These are phyloP conservation scores for Anguilla marmorata DNA, from an alignment of 2,797 vertebrate genomes.

Conservation along the genomic window DNA sequence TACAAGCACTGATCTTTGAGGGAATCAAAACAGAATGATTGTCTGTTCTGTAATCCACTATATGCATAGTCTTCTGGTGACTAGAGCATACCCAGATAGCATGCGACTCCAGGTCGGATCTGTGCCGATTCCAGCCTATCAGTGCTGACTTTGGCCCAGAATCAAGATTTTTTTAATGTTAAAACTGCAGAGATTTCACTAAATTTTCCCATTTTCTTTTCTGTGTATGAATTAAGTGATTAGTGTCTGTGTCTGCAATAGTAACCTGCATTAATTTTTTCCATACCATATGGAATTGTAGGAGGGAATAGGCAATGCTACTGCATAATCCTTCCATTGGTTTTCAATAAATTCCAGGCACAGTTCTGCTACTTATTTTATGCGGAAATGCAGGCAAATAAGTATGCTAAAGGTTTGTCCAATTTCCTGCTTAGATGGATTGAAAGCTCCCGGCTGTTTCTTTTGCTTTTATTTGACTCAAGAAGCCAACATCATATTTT, in stretches of 20 bases:
- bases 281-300: neutral
- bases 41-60: no score
- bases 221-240: neutral
- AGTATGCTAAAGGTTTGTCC: neutral
- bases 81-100: no score
- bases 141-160: no score
- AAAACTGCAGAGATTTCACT: neutral
- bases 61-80: no score
- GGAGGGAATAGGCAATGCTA: neutral
- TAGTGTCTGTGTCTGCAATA: neutral
- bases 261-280: neutral
- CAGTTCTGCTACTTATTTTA: slow-evolving; percentile 7
- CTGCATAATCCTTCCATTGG: neutral
- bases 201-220: neutral
- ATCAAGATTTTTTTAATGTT: neutral
- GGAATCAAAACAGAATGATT: no score
- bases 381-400: neutral
- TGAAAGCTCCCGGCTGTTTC: neutral
- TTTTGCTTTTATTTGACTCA: neutral
- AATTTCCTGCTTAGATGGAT: neutral
- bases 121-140: no score
- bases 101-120: no score
- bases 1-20: neutral
- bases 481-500: neutral
- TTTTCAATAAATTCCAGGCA: neutral